Conservation (phyloP, 2,797 vertebrate genomes). For the Coregonus sp. region DNA sequence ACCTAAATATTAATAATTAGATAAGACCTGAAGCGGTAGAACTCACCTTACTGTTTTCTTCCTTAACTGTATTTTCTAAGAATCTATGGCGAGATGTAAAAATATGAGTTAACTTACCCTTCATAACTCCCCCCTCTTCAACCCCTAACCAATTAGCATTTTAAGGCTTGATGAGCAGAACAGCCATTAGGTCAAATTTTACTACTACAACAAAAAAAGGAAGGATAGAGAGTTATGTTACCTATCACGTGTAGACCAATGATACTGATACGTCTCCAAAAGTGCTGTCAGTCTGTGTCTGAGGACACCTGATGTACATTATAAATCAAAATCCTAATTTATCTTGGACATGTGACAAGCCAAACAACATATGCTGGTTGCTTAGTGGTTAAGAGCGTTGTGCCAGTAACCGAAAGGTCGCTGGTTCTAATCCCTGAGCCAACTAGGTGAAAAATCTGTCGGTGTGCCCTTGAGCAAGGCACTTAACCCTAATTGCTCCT, state of each 20-base stretch:
- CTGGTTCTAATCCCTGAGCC: too few species aligned
- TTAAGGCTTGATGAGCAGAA: slow-evolving; percentile 30
- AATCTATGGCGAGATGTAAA: slow-evolving; percentile 31
- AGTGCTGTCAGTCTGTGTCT: slow-evolving; percentile 24
- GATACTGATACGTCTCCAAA: background rate
- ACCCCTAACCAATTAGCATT: slow-evolving; percentile 42
- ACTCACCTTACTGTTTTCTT: slow-evolving; percentile 45
- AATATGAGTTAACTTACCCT: slow-evolving; percentile 24
- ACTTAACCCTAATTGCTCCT: too few species aligned
- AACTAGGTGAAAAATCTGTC: too few species aligned
- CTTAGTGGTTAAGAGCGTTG: too few species aligned
- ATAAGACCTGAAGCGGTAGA: too few species aligned
- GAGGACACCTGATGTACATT: slow-evolving; percentile 1
- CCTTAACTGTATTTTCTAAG: slow-evolving; percentile 18
- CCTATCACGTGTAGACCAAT: slow-evolving; percentile 28
- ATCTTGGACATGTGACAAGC: background rate
- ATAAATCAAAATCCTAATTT: background rate
- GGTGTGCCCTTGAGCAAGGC: too few species aligned
- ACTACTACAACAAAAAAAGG: slow-evolving; percentile 56
- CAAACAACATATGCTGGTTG: too few species aligned
- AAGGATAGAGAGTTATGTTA: slow-evolving; percentile 39
- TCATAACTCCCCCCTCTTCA: slow-evolving; percentile 39
- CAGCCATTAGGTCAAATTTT: slow-evolving; percentile 56
- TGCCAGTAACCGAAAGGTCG: too few species aligned
- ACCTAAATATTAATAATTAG: too few species aligned